phyloP scores from a whole-genome alignment of 2,888 invertebrate genomes.

The Cerceris rybyensis region DNA sequence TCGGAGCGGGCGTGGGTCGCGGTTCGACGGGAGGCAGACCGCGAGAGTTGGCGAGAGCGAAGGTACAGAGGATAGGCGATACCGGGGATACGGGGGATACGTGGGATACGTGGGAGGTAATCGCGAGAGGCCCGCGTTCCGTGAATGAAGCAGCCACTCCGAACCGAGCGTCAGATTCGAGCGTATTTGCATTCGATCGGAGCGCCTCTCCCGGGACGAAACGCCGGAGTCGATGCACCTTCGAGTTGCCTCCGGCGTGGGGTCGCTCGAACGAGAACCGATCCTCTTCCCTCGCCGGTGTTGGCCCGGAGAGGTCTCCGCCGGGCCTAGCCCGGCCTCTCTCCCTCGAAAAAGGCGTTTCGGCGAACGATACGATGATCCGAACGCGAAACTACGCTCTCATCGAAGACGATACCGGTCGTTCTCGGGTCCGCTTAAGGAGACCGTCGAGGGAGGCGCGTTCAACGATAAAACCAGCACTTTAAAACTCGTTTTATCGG shows the following conservation, averaged over 20 bases:
- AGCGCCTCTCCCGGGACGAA: constrained; percentile 53
- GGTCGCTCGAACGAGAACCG: not conserved
- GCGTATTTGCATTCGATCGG: constrained; percentile 61
- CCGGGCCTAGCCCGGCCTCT: not conserved
- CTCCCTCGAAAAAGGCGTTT: not conserved
- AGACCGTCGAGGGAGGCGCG: constrained; percentile 32
- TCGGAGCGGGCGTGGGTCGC: constrained; percentile 11
- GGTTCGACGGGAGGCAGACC: not conserved
- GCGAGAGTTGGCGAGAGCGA: not conserved
- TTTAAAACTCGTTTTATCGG: constrained; percentile 58
- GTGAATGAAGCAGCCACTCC: constrained; percentile 57
- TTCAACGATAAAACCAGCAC: constrained; percentile 60
- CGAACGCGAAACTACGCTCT: too few species aligned
- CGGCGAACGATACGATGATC: too few species aligned
- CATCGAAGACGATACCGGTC: constrained; percentile 5
- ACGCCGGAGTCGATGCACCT: constrained; percentile 56
- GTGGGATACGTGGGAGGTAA: constrained; percentile 49
- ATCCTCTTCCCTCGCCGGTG: not conserved
- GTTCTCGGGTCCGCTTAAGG: constrained; percentile 33
- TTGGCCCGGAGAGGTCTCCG: too few species aligned
- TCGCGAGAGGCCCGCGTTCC: constrained; percentile 52
- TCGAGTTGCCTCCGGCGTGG: constrained; percentile 42
- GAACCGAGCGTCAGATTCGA: constrained; percentile 51
- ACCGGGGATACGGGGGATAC: constrained; percentile 27
- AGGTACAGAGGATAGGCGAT: constrained; percentile 31